Evolutionary conservation across 2,113 vertebrate species (phyloP), one percentile per base, ranked within the genome.

Genomic region (Otus sunia): DNA sequence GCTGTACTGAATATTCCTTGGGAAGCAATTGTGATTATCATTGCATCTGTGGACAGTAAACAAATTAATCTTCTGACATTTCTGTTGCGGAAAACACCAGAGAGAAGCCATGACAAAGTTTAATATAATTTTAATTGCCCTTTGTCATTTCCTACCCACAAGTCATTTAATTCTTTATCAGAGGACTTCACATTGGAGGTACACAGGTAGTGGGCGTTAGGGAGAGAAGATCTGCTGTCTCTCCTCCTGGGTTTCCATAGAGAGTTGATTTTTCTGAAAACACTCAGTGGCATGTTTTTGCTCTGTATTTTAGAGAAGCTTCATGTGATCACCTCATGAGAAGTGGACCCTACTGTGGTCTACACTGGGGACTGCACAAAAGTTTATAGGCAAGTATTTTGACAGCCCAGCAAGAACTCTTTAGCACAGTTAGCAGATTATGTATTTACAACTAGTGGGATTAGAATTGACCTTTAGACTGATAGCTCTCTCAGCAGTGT

Each of bases 101-200:
- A 88, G 91, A 75, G 84, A 89, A 94, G 30, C 45, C 78, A 36
- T 66, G 49, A 94, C 77, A 88, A 94, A 91, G 49, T 91, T 93
- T 59, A 78, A 62, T 91, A 29, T 55, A 7, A 84, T 80, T 84
- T 67, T 92, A 88, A 64, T 78, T 89, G 22, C 43, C 39, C 73
- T 94, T 94, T 87, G 49, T 79, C 1, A 79, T 80, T 96, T 94
- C 43, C 80, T 92, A 91, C 55, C 77, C 83, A 68, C 45, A 87
- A 94, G 19, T 64, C 1, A 75, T 88, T 81, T 66, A 69, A 63
- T 75, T 88, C 34, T 96, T 91, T 68, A 60, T 92, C 66, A 62
- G 77, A 67, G 64, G 36, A 62, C 34, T 94, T 56, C 13, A 2
- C 10, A 17, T 4, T 71, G 49, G 77, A 91, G 39, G 17, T 73